Base-by-base conservation (phyloP, 2,888 invertebrate species). In the Rhyacophila evoluta region DNA sequence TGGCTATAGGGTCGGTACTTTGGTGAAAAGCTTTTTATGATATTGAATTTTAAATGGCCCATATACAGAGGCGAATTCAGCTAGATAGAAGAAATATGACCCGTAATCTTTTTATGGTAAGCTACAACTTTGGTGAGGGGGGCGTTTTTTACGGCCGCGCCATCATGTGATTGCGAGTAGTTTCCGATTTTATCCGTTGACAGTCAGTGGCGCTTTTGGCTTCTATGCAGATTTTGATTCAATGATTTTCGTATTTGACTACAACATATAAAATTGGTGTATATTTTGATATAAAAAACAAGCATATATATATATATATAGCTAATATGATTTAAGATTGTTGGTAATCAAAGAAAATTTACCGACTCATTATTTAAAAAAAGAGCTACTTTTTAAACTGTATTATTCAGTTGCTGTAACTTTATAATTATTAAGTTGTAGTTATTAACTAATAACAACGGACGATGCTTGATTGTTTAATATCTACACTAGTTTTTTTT, bases 31-130 rank as follows among this genome's bases (percentile, higher is more conserved):
- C 55, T 55, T 75, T 39, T 75, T 75, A 75, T 70, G 75, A 75
- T 75, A 75, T 75, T 75, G 75, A 75, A 75, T 75, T 75, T 75
- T 70, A 71, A 75, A 75, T 75, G 69, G 69, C 10, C 37, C 11
- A 69, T 68, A 25, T 19, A 67, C 15, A 38, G 70, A 72, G 72
- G n/a, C 25, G 25, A 55, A 55, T 55, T 8, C 55, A 55, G 25
- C 55, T 55, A 19, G 55, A 55, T 55, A 55, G 55, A 55, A 55
- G 37, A 37, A 72, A 37, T 72, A 72, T 72, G 72, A 72, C 72
- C 72, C 72, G 33, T 36, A 72, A 72, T 37, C 33, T 72, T 36
- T 37, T 37, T 72, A 72, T 72, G 72, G 37, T 36, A 37, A 55
- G 55, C 72, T 25, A 36, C 72, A 19, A 72, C 25, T 72, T 72